Conservation (phyloP, 2,888 invertebrate species). For the Neoascia interrupta region DNA sequence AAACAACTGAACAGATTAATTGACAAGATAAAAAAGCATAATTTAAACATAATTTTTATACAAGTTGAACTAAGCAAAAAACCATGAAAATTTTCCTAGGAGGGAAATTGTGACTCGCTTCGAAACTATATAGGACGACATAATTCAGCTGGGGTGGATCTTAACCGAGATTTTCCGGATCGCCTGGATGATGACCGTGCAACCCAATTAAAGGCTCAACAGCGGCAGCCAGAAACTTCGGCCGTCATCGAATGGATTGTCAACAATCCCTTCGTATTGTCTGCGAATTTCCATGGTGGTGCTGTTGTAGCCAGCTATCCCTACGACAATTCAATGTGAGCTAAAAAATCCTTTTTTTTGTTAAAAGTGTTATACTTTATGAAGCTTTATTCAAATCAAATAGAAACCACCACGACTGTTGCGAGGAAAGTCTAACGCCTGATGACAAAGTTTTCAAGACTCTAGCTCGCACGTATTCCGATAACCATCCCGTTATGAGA, state of each 20-base stretch:
- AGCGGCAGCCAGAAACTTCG: slow-evolving; percentile 91
- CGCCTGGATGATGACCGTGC: slow-evolving; percentile 84
- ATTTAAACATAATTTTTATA: no score
- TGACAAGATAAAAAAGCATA: no score
- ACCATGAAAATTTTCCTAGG: no score
- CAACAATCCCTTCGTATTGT: slow-evolving; percentile 92
- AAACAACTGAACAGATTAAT: no score
- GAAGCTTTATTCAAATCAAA: no score
- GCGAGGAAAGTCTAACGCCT: slow-evolving; percentile 88
- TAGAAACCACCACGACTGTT: slow-evolving; percentile 83
- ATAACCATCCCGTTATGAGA: slow-evolving; percentile 87
- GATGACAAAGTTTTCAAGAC: slow-evolving; percentile 91
- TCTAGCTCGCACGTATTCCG: slow-evolving; percentile 88
- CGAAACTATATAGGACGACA: slow-evolving; percentile 86
- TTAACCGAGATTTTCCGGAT: slow-evolving; percentile 96
- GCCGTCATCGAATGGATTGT: slow-evolving; percentile 95
- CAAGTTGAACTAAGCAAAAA: no score
- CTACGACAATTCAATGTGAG: slow-evolving; percentile 91
- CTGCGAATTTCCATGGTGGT: slow-evolving; percentile 97
- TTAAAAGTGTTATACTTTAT: no score
- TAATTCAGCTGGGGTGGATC: slow-evolving; percentile 90
- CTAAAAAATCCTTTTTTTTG: no score
- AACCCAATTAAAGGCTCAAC: slow-evolving; percentile 77
- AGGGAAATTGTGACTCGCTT: slow-evolving; percentile 89
- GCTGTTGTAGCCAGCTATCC: slow-evolving; percentile 99